These are phyloP conservation scores for Anarrhichthys ocellatus DNA, from an alignment of 2,113 vertebrate species.

Conservation along the genomic window DNA sequence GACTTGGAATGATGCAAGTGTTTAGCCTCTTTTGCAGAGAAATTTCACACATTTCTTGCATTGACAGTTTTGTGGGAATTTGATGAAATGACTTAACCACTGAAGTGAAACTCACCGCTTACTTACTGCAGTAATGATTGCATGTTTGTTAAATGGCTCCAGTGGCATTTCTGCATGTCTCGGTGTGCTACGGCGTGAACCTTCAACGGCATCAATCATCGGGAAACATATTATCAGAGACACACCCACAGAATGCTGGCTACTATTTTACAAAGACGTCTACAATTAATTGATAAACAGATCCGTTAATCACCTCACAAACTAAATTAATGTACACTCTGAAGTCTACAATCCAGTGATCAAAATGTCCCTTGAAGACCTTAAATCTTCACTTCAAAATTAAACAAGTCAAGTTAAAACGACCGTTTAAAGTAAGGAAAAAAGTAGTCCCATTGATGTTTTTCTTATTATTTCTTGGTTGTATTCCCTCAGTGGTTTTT, in stretches of 20 bases:
- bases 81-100: constrained; percentile 43
- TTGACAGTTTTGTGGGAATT: constrained; percentile 56
- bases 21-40: constrained; percentile 50
- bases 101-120: constrained; percentile 46
- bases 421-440: constrained; percentile 4
- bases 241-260: constrained; percentile 25
- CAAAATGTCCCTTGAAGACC: constrained; percentile 13
- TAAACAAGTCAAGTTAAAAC: constrained; percentile 3
- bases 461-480: constrained; percentile 32
- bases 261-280: constrained; percentile 4
- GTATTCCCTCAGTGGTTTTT: constrained; percentile 44
- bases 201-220: constrained; percentile 41
- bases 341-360: constrained; percentile 15
- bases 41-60: constrained; percentile 42
- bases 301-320: constrained; percentile 41
- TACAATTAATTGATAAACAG: constrained; percentile 12
- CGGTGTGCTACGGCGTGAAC: constrained; percentile 29
- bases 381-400: constrained; percentile 1
- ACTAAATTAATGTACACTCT: constrained; percentile 9
- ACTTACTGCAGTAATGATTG: constrained; percentile 60
- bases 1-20: constrained; percentile 58
- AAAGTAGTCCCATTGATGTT: constrained; percentile 28
- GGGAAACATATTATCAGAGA: constrained; percentile 31
- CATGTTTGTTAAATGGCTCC: constrained; percentile 55
- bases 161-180: constrained; percentile 58